phyloP scores from a whole-genome alignment of 2,888 invertebrate species.

The Imbricaverruca yamaguchii region DNA sequence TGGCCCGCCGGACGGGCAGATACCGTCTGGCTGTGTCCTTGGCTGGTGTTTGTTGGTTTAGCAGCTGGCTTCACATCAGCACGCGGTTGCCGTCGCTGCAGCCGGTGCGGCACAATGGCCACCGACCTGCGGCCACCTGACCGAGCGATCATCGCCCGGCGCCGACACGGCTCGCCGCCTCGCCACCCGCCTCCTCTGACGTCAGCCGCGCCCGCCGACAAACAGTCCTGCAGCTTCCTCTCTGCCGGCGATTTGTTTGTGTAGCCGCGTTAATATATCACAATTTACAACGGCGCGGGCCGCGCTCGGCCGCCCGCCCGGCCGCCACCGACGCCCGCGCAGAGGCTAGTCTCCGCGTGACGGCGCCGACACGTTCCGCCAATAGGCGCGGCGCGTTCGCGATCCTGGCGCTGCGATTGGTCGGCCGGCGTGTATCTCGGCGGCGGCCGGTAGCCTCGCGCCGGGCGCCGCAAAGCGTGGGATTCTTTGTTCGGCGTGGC shows the following conservation, averaged over 20 bases:
- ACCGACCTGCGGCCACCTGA: too few relatives aligned
- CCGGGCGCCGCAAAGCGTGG: not conserved
- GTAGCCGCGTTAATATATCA: conserved; percentile 17
- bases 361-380: conserved; percentile 16
- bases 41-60: too few relatives aligned
- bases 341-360: not conserved
- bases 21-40: too few relatives aligned
- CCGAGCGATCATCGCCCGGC: too few relatives aligned
- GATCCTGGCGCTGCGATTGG: not conserved
- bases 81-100: too few relatives aligned
- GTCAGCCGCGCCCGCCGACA: not conserved
- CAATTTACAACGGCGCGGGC: conserved; percentile 12
- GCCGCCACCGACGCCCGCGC: not conserved
- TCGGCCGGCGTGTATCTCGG: conserved; percentile 8
- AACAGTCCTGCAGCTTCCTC: not conserved
- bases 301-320: not conserved
- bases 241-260: conserved; percentile 8
- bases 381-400: not conserved
- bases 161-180: too few relatives aligned
- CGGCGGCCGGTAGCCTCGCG: conserved; percentile 5
- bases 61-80: too few relatives aligned
- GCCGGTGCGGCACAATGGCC: too few relatives aligned
- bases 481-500: conserved; percentile 11
- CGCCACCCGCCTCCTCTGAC: not conserved
- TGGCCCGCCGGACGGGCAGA: too few relatives aligned